Base-by-base conservation (phyloP, 1,140 invertebrate species). In the Zaprionus gabonicus region DNA sequence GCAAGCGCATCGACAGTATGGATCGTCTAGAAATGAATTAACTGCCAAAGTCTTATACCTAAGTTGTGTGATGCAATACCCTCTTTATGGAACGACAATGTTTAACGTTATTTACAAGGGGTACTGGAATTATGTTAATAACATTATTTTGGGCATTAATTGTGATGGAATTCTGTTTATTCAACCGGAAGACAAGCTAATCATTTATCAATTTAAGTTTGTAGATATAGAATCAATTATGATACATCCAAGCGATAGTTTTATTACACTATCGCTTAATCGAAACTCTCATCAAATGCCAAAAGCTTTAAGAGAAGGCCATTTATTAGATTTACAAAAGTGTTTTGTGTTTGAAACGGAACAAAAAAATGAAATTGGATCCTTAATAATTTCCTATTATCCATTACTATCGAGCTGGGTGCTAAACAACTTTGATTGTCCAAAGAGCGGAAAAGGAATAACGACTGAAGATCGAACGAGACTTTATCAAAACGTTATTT, bases 51-150 rank as follows among this genome's bases (percentile, higher is more conserved):
- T 98, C 9, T 95, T 99, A 79, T 99, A 99, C 93, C 93, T 99
- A 55, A 98, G 98, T 1, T 98, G 98, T 90, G 98, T 99, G 1
- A 99, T 99, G 97, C 98, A 99, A 93, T 99, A 98, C 93, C 97
- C 98, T 0, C 94, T 99, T 1, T 99, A 99, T 91, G 98, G 98
- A 2, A 98, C 97, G 58, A 98, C 98, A 0, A 96, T 99, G 94
- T 99, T 97, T 93, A 96, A 96, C 38, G 98, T 99, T 31, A 97
- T 96, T 1, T 99, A 99, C 92, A 95, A 97, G 75, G 97, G 97
- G 3, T 97, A 97, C 91, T 98, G 98, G 97, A 97, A 97, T 7
- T 98, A 98, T 91, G 97, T 96, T 93, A 87, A 82, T 62, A 94
- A 92, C 71, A 82, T 90, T 53, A 83, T 92, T 13, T 94, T 99